Conservation (phyloP, 1,140 invertebrate genomes). For the Ladona fulva region DNA sequence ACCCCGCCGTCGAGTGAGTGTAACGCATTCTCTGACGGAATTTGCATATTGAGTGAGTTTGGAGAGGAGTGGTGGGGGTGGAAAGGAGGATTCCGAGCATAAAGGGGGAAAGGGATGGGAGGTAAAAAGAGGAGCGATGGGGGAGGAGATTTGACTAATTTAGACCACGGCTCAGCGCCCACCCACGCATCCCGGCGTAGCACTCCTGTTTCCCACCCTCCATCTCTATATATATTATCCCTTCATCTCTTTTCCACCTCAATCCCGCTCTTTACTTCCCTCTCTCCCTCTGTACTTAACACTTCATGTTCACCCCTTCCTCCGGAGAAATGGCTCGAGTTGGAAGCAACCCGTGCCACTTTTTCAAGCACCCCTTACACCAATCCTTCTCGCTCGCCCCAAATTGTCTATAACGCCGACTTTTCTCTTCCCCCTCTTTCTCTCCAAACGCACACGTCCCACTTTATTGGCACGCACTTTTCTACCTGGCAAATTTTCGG, state of each 20-base stretch:
- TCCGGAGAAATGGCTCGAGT: not conserved
- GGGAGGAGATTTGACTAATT: not conserved
- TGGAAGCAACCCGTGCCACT: not conserved
- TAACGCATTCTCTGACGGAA: not conserved
- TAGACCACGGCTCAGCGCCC: not conserved
- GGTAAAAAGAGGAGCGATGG: not conserved
- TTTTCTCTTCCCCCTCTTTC: no score
- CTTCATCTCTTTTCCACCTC: not conserved
- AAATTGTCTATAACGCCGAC: not conserved
- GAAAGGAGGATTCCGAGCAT: not conserved
- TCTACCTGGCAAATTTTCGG: no score
- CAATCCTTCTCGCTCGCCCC: not conserved
- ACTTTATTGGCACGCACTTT: no score
- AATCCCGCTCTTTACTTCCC: no score
- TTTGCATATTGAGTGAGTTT: constrained; percentile 10
- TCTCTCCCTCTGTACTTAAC: not conserved
- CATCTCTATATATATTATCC: not conserved
- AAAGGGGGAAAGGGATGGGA: not conserved
- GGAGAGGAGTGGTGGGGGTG: not conserved
- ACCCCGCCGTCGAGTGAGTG: not conserved
- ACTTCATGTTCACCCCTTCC: not conserved
- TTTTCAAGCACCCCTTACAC: not conserved
- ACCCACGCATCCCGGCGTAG: not conserved
- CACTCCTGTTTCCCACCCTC: not conserved
- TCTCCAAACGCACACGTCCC: no score